Base-by-base conservation (phyloP, 2,797 vertebrate species). In the Valencia hispanica region DNA sequence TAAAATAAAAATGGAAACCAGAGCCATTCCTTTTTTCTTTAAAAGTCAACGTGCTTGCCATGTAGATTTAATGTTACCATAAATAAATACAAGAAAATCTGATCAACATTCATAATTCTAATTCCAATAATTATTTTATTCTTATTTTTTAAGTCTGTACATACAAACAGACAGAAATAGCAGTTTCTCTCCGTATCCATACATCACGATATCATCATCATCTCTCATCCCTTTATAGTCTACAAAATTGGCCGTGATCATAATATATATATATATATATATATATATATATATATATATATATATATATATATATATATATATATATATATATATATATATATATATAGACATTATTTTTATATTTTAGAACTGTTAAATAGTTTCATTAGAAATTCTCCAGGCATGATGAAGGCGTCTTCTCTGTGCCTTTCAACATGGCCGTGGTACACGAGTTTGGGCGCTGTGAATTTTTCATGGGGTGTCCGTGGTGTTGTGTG, bases 391-490 rank as follows among this genome's bases (percentile, higher is more conserved):
- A 45, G 22, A 50, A 47, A 17, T 17, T 15, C 17, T 27, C 50
- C n/a, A 12, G 32, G 22, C 22, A 8, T 48, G 27, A 68, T 27
- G 43, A 22, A 65, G 32, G 18, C 50, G 2, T 48, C 70, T 48
- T 75, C 32, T 68, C 53, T 59, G 45, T 15, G 5, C 22, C 34
- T 51, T 43, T 70, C n/a, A 63, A 70, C 41, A 18, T 61, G 53
- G 55, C 66, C 70, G 34, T 50, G 68, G 30, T 66, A 30, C 30
- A 61, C 75, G 77, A 83, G 45, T 79, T 72, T 82, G 78, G 51
- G 71, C 41, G 80, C 57, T 68, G 86, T 94, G 65, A 89, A 93
- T 94, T 86, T 93, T 93, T 92, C 81, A 94, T 92, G 90, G 70
- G 30, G 41, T 41, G n/a, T 55, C 39, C 78, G 75, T 34, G 73